Evolutionary conservation across 2,888 invertebrate genomes (phyloP).

Genomic region (Pammene fasciana): DNA sequence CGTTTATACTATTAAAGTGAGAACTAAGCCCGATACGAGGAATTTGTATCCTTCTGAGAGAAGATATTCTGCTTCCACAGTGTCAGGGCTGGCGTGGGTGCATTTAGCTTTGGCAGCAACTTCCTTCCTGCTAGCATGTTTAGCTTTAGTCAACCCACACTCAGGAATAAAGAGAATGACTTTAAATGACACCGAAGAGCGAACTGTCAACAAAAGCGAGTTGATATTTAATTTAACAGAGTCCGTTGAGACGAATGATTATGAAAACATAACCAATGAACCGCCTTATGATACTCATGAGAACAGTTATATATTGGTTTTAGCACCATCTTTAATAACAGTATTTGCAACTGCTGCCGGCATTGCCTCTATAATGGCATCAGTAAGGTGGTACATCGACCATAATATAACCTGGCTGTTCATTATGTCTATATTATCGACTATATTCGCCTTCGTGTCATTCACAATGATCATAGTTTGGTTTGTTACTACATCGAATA

Average conservation of each 20-base stretch:
- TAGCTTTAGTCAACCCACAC: constrained; percentile 74
- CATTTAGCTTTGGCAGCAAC: constrained; percentile 85
- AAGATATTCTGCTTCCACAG: constrained; percentile 86
- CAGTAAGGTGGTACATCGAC: constrained; percentile 86
- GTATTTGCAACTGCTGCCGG: constrained; percentile 80
- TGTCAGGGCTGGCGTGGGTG: constrained; percentile 85
- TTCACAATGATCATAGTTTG: constrained; percentile 72
- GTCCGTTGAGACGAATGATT: constrained; percentile 37
- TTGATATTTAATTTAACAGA: constrained; percentile 38
- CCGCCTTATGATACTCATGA: constrained; percentile 41
- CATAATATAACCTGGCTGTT: constrained; percentile 86
- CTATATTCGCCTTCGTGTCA: constrained; percentile 74
- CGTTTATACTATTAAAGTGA: constrained; percentile 86
- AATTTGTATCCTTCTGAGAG: constrained; percentile 86
- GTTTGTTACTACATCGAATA: constrained; percentile 69
- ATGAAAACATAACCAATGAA: constrained; percentile 45
- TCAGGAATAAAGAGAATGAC: constrained; percentile 44
- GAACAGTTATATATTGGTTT: constrained; percentile 65
- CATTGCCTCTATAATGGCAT: constrained; percentile 83
- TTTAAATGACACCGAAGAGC: constrained; percentile 45
- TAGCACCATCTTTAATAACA: constrained; percentile 79
- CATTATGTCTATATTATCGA: constrained; percentile 80
- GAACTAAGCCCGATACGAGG: constrained; percentile 84
- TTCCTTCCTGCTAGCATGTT: constrained; percentile 81
- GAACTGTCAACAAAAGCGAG: constrained; percentile 43